Base-by-base conservation (phyloP, 2,113 vertebrate genomes). In the Prinia subflava region DNA sequence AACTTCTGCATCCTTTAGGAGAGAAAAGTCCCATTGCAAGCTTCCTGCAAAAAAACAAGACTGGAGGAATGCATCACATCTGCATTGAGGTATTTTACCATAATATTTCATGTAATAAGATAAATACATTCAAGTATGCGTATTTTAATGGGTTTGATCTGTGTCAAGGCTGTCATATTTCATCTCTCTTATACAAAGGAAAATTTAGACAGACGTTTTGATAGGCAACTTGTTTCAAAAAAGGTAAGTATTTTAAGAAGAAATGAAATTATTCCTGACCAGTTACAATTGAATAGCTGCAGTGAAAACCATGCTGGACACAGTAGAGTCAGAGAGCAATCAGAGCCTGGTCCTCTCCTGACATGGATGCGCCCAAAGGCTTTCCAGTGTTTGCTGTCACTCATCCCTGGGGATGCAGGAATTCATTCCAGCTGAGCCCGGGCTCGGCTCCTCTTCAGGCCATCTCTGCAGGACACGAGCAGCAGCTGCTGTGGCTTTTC, bases 31-130 rank as follows among this genome's bases (percentile, higher is more conserved):
- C 99, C 2, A 98, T 99, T 31, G 80, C 98, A 73, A 98, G 98
- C 52, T 99, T 99, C 95, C 97, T 99, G 83, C 98, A 98, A 94
- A 99, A 99, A 95, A 99, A 99, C 96, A 98, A 98, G 89, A 96
- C 98, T 28, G 99, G 99, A 94, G 99, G 99, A 74, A 98, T 99
- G 98, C 99, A 99, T 93, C 99, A 99, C 82, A 98, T 99, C 94
- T 99, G 99, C 94, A 98, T 99, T 22, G 99, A 99, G 99, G 99
- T 99, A 98, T 65, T 83, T 83, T 76, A 67, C 69, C 16, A 18
- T 28, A 57, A 20, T 63, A 17, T 59, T 47, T 82, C 7, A 25
- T 60, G 2, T 50, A 41, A 24, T 65, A 87, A 93, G 21, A 65
- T 52, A 47, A 13, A 46, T 56, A 63, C 37, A 71, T 46, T 79